Evolutionary conservation across 2,113 vertebrate genomes (phyloP), one percentile per base, ranked within the genome.

Genomic region (Urocynchramus pylzowi): DNA sequence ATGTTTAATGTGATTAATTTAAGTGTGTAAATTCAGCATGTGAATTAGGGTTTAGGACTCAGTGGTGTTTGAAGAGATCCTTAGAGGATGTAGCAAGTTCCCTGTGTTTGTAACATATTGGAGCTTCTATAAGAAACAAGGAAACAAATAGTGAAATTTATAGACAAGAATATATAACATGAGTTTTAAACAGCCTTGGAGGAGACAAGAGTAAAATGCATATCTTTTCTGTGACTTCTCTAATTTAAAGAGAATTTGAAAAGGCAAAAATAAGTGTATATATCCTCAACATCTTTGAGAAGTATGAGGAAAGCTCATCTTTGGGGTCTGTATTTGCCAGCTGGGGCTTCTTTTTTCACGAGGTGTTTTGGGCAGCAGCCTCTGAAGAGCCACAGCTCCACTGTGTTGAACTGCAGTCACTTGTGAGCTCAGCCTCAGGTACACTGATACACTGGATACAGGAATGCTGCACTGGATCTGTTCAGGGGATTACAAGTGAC

Each of bases 311-410:
- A 80, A 71, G 16, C 18, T 39, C 30, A 23, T n/a, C 17, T 56
- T 87, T 79, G 44, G n/a, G 35, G 44, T 65, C 23, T 77, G 13
- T 44, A 3, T 80, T 56, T 86, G 49, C 28, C 30, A 16, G 3
- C 53, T 7, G 28, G 53, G 35, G 39, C 11, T 64, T 60, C 37
- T 41, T 47, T 33, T 24, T 61, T 47, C 44, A 11, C 0, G 9
- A 21, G 20, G 13, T 27, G 4, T 5, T 45, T 79, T 35, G 50
- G 23, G 37, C 4, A n/a, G 45, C 49, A 76, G 41, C 10, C 21
- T 63, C 35, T 2, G 2, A 37, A 44, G n/a, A 49, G 26, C 52
- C 0, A 0, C 53, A 54, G 4, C 45, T 74, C 16, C 22, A 2
- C 65, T 33, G 27, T 20, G 20, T 41, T 49, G 7, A 52, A 4